Conservation (phyloP, 2,113 vertebrate species). For the Progne subis region DNA sequence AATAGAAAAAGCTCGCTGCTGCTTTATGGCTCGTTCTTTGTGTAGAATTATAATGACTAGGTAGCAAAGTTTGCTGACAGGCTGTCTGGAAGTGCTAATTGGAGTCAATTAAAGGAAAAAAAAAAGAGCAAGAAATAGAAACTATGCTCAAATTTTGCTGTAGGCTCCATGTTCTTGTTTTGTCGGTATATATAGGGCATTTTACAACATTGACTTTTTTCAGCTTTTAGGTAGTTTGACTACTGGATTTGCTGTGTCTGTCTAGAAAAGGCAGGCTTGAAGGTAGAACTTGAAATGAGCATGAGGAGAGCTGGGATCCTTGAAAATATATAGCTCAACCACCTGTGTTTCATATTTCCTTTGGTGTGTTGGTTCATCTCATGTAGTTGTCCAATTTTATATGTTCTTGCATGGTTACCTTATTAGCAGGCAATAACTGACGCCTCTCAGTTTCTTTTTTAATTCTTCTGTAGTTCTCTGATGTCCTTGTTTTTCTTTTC, state of each 20-base stretch:
- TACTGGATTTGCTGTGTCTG: neutral
- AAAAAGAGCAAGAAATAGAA: neutral
- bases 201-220: neutral
- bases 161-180: neutral
- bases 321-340: neutral
- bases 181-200: neutral
- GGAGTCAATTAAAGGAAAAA: neutral
- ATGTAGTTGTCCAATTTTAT: accelerated
- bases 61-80: neutral
- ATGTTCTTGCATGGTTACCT: neutral
- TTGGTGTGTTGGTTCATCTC: neutral
- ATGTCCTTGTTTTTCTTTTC: neutral
- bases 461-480: neutral
- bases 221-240: neutral
- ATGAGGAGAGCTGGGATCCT: neutral
- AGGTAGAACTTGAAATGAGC: neutral
- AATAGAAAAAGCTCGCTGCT: neutral
- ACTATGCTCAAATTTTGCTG: neutral
- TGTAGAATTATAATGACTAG: neutral
- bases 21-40: neutral
- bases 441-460: neutral
- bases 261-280: neutral
- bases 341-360: neutral
- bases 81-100: neutral
- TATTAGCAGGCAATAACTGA: neutral